These are phyloP conservation scores for Grapholita molesta DNA, from an alignment of 1,140 invertebrate species.

Conservation along the genomic window DNA sequence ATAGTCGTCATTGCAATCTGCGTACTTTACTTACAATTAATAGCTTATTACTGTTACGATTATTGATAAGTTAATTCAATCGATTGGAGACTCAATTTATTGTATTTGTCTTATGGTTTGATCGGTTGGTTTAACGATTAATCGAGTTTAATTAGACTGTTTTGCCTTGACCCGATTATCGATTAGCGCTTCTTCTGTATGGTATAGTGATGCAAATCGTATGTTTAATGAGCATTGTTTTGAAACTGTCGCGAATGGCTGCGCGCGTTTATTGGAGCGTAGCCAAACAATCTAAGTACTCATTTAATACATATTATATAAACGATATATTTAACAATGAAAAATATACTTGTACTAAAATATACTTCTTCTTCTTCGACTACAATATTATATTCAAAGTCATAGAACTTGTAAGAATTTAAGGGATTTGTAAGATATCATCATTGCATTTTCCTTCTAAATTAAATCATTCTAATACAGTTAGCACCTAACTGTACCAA, in stretches of 20 bases:
- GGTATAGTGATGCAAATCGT: conserved; percentile 53
- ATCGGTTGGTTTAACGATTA: neutral
- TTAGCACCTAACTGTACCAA: neutral
- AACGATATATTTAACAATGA: neutral
- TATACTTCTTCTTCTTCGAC: no score
- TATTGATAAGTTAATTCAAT: conserved; percentile 10
- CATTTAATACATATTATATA: neutral
- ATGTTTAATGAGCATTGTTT: conserved; percentile 55
- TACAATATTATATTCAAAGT: no score
- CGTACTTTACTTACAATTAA: conserved; percentile 5
- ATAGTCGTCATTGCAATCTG: conserved; percentile 48
- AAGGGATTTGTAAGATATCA: no score
- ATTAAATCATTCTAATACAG: no score
- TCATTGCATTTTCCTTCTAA: no score
- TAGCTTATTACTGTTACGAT: conserved; percentile 11
- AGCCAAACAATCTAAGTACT: neutral
- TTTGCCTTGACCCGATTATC: conserved; percentile 1
- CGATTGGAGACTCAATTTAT: neutral
- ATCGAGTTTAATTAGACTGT: neutral
- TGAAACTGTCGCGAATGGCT: conserved; percentile 63
- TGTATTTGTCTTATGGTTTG: neutral
- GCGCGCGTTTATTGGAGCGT: conserved; percentile 68
- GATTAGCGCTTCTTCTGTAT: conserved; percentile 33
- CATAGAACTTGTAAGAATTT: no score
- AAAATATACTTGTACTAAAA: neutral